phyloP scores from a whole-genome alignment of 2,113 vertebrate species.

The Picathartes gymnocephalus region DNA sequence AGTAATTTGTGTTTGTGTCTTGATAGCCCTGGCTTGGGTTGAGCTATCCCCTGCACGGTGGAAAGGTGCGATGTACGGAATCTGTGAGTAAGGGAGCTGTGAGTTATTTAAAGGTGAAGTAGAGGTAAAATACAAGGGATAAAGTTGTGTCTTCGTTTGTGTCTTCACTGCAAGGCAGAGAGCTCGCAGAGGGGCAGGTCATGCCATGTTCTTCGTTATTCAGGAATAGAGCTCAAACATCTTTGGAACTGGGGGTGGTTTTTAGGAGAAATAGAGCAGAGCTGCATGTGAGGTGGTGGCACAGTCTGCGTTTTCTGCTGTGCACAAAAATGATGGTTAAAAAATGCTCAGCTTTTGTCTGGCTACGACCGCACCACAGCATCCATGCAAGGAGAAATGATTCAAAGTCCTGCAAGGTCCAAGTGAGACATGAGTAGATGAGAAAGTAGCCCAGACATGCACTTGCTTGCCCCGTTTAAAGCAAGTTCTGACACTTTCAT shows the following conservation, averaged over 20 bases:
- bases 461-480: neutral
- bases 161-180: neutral
- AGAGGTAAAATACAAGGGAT: neutral
- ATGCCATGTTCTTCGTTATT: rapidly evolving
- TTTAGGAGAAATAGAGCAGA: neutral
- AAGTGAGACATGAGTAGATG: rapidly evolving
- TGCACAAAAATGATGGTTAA: neutral
- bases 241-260: neutral
- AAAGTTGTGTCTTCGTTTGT: neutral
- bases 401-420: neutral
- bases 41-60: neutral
- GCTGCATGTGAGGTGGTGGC: neutral
- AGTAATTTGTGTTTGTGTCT: neutral
- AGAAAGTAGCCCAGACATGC: neutral
- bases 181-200: rapidly evolving
- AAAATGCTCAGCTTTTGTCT: neutral
- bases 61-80: neutral
- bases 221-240: neutral
- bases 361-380: rapidly evolving
- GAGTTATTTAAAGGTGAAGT: neutral
- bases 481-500: neutral
- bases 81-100: neutral
- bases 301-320: rapidly evolving
- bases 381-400: neutral
- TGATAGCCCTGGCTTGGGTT: neutral